Conservation (phyloP, 2,888 invertebrate genomes). For the Lithosia quadra region DNA sequence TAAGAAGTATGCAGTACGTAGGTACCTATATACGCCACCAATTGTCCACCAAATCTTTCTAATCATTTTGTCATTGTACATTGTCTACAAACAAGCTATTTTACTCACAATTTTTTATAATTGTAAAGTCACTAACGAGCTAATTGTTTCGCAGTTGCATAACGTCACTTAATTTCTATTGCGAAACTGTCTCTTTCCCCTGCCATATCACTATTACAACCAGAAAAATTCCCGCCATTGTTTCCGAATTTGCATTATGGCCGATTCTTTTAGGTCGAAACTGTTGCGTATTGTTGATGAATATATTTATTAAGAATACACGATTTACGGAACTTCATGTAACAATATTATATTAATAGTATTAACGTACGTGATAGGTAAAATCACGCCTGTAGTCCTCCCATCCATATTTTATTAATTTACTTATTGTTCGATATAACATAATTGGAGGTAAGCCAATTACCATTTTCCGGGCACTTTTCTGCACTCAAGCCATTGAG, state of each 20-base stretch:
- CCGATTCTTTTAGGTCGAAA: constrained; percentile 32
- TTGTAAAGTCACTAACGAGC: constrained; percentile 51
- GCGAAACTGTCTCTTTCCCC: constrained; percentile 67
- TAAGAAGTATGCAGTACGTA: neutral
- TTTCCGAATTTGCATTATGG: constrained; percentile 51
- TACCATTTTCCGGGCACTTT: neutral
- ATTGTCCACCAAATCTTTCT: constrained; percentile 10
- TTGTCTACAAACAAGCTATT: constrained; percentile 33
- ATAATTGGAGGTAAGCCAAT: neutral
- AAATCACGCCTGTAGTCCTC: neutral
- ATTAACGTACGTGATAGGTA: neutral
- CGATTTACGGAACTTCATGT: neutral
- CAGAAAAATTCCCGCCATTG: constrained; percentile 60
- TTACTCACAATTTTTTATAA: constrained; percentile 46
- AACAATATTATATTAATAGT: neutral
- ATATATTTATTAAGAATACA: neutral
- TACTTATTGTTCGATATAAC: too few relatives aligned
- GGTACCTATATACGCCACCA: neutral
- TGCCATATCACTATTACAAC: constrained; percentile 46
- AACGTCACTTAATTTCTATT: constrained; percentile 62
- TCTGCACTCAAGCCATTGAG: neutral
- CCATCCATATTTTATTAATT: too few relatives aligned
- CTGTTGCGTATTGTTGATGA: constrained; percentile 34
- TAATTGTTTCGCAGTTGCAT: constrained; percentile 60
- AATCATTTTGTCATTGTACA: constrained; percentile 8